Conservation (phyloP, 2,113 vertebrate species). For the Bufo bufo region DNA sequence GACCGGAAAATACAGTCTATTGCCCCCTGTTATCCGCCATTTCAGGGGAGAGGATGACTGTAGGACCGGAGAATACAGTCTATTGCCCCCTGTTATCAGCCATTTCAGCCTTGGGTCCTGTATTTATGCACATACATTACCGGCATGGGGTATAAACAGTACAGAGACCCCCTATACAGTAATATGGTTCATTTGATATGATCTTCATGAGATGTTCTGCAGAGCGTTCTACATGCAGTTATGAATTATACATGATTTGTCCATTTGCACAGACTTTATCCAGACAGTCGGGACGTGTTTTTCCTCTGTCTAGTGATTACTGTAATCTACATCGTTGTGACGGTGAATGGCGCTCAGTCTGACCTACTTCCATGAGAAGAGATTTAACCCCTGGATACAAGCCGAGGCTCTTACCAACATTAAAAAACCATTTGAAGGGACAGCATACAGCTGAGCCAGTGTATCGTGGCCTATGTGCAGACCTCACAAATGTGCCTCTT, state of each 20-base stretch:
- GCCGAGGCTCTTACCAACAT: neutral
- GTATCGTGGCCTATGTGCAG: neutral
- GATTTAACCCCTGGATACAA: slow-evolving; percentile 34
- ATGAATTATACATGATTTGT: neutral
- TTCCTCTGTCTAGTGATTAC: neutral
- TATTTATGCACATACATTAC: neutral
- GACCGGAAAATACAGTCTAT: too few species aligned
- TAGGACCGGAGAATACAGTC: too few species aligned
- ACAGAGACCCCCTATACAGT: too few species aligned
- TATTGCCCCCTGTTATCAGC: neutral
- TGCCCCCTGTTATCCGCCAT: too few species aligned
- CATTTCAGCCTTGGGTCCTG: neutral
- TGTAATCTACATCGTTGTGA: slow-evolving; percentile 18
- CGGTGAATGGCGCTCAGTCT: neutral
- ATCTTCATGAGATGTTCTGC: too few species aligned
- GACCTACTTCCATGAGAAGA: slow-evolving; percentile 23
- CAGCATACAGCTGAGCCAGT: neutral
- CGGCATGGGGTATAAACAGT: neutral
- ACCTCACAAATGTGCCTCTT: too few species aligned
- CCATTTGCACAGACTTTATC: neutral
- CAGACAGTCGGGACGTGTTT: neutral
- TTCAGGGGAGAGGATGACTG: too few species aligned
- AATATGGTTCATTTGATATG: too few species aligned
- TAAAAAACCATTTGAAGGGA: neutral
- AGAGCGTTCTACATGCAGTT: too few species aligned